Base-by-base conservation (phyloP, 1,140 invertebrate species). In the Procambarus clarkii region DNA sequence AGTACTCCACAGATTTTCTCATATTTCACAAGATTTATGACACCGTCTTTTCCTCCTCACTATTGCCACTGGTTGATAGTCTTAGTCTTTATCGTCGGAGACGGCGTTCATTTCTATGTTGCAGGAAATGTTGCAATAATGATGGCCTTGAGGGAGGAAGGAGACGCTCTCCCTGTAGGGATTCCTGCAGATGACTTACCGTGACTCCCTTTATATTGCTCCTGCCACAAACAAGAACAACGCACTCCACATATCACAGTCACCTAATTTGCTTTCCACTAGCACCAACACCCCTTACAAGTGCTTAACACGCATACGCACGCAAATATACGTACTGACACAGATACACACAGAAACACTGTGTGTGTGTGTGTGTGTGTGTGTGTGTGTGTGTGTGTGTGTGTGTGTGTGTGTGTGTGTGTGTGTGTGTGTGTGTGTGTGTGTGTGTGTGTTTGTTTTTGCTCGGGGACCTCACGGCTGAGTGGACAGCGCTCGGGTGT, bases 401-500 rank as follows among this genome's bases (percentile, higher is more conserved):
- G 34, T 34, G 34, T 34, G 34, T 34, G 34, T 34, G 34, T 34
- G 34, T 34, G 34, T 58, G 13, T 58, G 13, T 58, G 44, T 79
- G 34, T 78, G 34, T 78, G 34, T 78, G 34, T 78, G 34, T 78
- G 34, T 78, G 34, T 78, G 34, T 78, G 34, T 78, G 34, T 78
- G 34, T 78, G 34, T 78, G 34, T 34, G 34, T 34, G 34, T 34
- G 34, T 34, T 34, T 34, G 34, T 34, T 34, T 34, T 34, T 34
- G 34, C 34, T 34, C 34, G 34, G 34, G 34, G 34, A 1, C 34
- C 34, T 34, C 34, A 1, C 34, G 34, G 34, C 34, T 34, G 34
- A 34, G 34, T 34, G 34, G 34, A 34, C 34, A 34, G 34, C 34
- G 34, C 34, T 34, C 34, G 34, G 1, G 34, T 0, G 34, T 34